Conservation (phyloP, 2,888 invertebrate genomes). For the Brenthis hecate region DNA sequence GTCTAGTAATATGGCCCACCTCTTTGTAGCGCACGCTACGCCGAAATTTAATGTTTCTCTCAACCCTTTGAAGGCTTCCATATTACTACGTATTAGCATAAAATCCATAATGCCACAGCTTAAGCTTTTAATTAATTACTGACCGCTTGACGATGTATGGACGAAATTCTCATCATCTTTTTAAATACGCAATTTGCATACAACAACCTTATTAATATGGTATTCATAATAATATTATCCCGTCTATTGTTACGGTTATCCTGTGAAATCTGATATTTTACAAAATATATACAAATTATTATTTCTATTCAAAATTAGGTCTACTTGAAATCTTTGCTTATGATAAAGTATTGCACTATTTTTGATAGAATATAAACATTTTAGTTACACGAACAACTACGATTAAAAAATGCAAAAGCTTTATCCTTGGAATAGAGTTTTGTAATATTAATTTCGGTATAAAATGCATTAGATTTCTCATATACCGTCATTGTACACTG, state of each 20-base stretch:
- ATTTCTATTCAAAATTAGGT: too few relatives aligned
- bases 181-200: slow-evolving; percentile 57
- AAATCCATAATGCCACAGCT: slow-evolving; percentile 71
- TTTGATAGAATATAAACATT: too few relatives aligned
- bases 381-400: not conserved
- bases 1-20: slow-evolving; percentile 8
- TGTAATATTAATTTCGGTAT: slow-evolving; percentile 31
- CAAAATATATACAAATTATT: too few relatives aligned
- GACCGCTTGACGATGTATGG: slow-evolving; percentile 55
- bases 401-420: not conserved
- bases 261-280: too few relatives aligned
- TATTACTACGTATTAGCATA: slow-evolving; percentile 77
- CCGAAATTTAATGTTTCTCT: slow-evolving; percentile 69
- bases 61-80: slow-evolving; percentile 69
- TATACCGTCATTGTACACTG: slow-evolving; percentile 25
- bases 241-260: too few relatives aligned
- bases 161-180: slow-evolving; percentile 50
- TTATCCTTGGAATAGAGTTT: slow-evolving; percentile 13
- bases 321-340: too few relatives aligned
- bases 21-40: slow-evolving; percentile 56
- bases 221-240: too few relatives aligned
- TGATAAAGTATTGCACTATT: too few relatives aligned
- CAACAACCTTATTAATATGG: slow-evolving; percentile 39
- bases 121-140: slow-evolving; percentile 79
- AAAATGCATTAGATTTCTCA: slow-evolving; percentile 36